A percentile compares a stretch with the other conserved stretches of the same genome.
Conservation (phyloP, 2,113 vertebrate genomes). For the Pteronura brasiliensis region DNA sequence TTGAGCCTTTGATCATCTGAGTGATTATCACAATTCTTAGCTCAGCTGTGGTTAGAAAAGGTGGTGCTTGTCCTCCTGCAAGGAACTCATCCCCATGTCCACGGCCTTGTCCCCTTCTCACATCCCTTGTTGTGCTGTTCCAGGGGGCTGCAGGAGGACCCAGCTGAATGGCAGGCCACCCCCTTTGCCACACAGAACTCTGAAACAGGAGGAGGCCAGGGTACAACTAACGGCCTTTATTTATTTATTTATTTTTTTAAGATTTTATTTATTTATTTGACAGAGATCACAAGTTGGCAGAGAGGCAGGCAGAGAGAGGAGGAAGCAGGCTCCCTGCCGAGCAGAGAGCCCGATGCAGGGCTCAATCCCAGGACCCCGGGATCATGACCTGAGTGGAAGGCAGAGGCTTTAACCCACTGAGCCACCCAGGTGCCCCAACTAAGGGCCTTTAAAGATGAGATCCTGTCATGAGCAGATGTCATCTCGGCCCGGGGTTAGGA, state of each 20-base stretch:
- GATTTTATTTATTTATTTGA: no score
- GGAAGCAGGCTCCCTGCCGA: no score
- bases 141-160: background rate
- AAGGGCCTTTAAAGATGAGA: background rate
- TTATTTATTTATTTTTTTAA: no score
- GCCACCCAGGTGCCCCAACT: no score
- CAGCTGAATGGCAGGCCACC: background rate
- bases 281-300: no score
- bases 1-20: background rate
- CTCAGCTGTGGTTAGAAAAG: background rate
- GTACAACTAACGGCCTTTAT: background rate
- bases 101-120: background rate
- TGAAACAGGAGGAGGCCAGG: background rate
- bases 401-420: no score
- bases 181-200: background rate
- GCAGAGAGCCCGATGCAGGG: no score
- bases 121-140: background rate
- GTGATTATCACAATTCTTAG: background rate
- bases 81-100: background rate
- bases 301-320: no score
- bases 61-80: background rate
- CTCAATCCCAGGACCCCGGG: no score
- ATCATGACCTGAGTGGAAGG: no score
- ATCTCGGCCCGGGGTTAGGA: background rate
- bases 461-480: accelerated